Evolutionary conservation across 2,888 invertebrate species (phyloP).

Genomic region (Lucinisca nassula): DNA sequence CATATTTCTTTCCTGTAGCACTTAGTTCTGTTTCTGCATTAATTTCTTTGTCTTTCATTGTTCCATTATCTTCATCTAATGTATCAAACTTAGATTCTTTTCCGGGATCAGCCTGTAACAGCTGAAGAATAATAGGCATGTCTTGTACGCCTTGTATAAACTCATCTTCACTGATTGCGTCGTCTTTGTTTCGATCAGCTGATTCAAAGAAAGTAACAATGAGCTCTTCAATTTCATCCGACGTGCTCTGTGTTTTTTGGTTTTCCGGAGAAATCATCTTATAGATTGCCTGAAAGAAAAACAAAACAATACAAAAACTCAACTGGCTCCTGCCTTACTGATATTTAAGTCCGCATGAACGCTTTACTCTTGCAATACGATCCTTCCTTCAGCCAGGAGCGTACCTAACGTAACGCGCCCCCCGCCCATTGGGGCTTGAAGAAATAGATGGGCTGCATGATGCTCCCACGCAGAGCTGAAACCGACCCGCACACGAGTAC

Average conservation of each 20-base stretch:
- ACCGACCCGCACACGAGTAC: no score
- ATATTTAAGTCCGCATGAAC: no score
- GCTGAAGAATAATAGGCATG: constrained; percentile 62
- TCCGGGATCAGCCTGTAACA: constrained; percentile 61
- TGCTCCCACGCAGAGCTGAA: no score
- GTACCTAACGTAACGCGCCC: no score
- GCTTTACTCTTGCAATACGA: no score
- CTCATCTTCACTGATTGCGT: constrained; percentile 68
- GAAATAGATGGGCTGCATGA: no score
- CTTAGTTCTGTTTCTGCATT: background rate
- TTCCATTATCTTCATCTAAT: background rate
- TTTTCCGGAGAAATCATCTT: constrained; percentile 61
- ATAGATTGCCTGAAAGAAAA: constrained; percentile 71
- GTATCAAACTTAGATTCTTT: background rate
- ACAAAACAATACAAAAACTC: no score
- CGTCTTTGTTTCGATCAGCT: constrained; percentile 67
- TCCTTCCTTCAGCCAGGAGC: no score
- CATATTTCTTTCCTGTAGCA: constrained; percentile 1
- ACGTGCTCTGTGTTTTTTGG: constrained; percentile 17
- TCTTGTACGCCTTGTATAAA: constrained; percentile 65
- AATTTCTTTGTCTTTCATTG: background rate
- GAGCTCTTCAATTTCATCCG: constrained; percentile 38
- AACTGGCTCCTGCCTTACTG: no score
- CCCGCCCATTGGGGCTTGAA: no score
- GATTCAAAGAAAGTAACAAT: constrained; percentile 59